phyloP scores from a whole-genome alignment of 2,797 vertebrate species.

The Muraenolepis orangiensis region DNA sequence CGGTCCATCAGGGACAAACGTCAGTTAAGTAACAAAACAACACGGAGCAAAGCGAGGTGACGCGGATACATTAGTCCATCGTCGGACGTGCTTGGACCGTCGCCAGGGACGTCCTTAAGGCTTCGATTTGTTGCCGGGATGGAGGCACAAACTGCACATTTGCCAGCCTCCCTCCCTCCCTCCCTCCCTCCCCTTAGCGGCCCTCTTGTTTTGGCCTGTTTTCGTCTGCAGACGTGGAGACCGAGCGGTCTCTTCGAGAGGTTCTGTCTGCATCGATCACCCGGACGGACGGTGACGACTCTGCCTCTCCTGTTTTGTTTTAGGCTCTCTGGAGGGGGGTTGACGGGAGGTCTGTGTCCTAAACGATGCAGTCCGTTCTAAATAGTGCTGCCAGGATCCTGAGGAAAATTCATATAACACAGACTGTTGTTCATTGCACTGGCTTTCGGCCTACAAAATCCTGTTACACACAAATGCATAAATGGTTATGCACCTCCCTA shows the following conservation, averaged over 20 bases:
- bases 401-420: too few species aligned
- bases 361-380: too few species aligned
- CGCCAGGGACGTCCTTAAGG: slow-evolving; percentile 18
- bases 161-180: slow-evolving; percentile 31
- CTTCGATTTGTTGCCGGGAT: slow-evolving; percentile 13
- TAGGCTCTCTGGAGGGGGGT: slow-evolving; percentile 34
- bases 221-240: slow-evolving; percentile 10
- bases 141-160: slow-evolving; percentile 19
- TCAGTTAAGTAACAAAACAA: slow-evolving; percentile 13
- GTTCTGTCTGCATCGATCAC: slow-evolving; percentile 47
- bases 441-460: too few species aligned
- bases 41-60: slow-evolving; percentile 9
- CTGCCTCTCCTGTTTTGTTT: slow-evolving; percentile 31
- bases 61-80: slow-evolving; percentile 9
- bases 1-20: slow-evolving; percentile 28
- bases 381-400: too few species aligned
- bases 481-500: too few species aligned
- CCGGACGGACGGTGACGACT: slow-evolving; percentile 53
- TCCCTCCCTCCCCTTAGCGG: too few species aligned
- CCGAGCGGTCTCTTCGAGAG: slow-evolving; percentile 22
- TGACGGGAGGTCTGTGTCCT: slow-evolving; percentile 31
- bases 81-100: slow-evolving; percentile 16
- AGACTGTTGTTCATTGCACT: too few species aligned
- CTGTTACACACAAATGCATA: too few species aligned
- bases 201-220: slow-evolving; percentile 11